Evolutionary conservation across 2,797 vertebrate species (phyloP).

Genomic region (Taenioides sp.): DNA sequence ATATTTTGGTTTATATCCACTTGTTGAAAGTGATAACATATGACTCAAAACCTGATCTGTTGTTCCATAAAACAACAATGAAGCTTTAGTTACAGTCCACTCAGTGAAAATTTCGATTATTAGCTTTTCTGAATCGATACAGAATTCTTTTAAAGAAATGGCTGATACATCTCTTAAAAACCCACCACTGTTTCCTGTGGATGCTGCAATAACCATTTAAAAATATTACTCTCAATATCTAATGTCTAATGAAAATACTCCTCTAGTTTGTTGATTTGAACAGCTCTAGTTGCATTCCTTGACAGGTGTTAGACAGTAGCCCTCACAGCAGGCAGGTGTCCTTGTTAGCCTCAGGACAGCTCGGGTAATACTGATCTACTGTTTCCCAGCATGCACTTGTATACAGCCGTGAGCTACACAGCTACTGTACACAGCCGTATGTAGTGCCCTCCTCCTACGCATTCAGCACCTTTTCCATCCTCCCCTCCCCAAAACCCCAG

Average conservation of each 20-base stretch:
- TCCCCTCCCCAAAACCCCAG: conserved; percentile 6
- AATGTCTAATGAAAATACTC: no score
- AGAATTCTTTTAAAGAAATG: background rate
- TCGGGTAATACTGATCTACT: conserved; percentile 47
- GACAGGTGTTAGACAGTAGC: conserved; percentile 32
- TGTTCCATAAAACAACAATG: no score
- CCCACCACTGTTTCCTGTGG: background rate
- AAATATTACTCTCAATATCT: no score
- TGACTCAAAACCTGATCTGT: no score
- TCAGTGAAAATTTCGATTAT: background rate
- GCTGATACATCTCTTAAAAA: background rate
- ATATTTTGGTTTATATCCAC: no score
- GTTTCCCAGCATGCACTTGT: conserved; percentile 43
- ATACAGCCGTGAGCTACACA: conserved; percentile 46
- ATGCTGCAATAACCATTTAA: background rate
- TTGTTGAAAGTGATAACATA: no score
- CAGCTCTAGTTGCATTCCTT: conserved; percentile 16
- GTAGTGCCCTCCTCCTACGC: conserved; percentile 36
- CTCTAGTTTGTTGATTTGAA: conserved; percentile 12
- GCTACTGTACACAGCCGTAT: no score
- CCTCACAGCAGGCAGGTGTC: conserved; percentile 48
- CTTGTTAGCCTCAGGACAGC: conserved; percentile 57
- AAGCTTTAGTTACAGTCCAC: background rate
- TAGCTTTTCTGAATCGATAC: background rate
- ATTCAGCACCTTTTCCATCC: conserved; percentile 14